A percentile compares a stretch with the other conserved stretches of the same genome.
These are phyloP conservation scores for Chloromyia formosa DNA, from an alignment of 2,888 invertebrate species.

Conservation along the genomic window DNA sequence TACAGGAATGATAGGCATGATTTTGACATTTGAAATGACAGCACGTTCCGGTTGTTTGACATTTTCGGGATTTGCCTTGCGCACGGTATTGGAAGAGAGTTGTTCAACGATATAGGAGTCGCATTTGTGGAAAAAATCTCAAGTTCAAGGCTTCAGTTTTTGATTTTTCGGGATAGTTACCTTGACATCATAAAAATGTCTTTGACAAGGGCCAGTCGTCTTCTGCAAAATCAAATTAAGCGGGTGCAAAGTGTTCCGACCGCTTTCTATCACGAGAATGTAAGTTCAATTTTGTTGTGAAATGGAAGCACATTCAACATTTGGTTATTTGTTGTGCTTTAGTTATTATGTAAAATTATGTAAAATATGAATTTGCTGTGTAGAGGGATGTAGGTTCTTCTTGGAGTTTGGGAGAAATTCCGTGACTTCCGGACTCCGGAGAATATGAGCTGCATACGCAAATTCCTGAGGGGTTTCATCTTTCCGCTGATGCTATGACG, in stretches of 20 bases:
- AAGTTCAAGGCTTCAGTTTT: background rate
- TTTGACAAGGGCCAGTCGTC: conserved; percentile 56
- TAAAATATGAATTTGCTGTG: no score
- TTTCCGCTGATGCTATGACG: no score
- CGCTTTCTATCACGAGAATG: conserved; percentile 79
- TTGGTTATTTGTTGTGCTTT: no score
- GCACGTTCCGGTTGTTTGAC: background rate
- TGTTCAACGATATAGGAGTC: background rate
- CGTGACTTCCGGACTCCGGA: no score
- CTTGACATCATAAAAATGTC: conserved; percentile 55
- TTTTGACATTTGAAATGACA: background rate
- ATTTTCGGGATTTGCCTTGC: conserved; percentile 1
- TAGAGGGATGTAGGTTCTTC: no score
- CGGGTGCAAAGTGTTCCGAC: conserved; percentile 66
- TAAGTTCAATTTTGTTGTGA: conserved; percentile 63
- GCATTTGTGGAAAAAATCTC: conserved; percentile 1
- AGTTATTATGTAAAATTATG: no score
- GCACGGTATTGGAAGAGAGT: background rate
- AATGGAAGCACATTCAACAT: background rate
- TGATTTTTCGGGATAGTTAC: background rate
- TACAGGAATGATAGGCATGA: no score
- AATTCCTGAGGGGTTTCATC: no score
- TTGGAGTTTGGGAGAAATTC: no score
- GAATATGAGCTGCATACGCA: no score
- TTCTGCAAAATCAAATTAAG: conserved; percentile 57